phyloP scores from a whole-genome alignment of 2,113 vertebrate species.

The Cynopterus brachyotis region DNA sequence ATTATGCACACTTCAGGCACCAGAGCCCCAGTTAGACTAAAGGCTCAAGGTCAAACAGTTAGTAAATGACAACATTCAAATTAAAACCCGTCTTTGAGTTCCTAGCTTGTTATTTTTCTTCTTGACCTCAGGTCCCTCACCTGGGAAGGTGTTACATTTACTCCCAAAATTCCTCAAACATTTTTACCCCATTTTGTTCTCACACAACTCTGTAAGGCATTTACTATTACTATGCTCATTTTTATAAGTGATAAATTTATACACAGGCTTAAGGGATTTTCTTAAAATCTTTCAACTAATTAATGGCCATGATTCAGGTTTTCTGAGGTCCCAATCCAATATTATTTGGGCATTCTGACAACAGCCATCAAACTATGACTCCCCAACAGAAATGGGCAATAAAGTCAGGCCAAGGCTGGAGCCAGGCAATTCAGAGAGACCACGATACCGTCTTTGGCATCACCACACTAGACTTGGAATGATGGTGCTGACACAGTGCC shows the following conservation, averaged over 20 bases:
- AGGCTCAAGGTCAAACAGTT: background rate
- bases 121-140: background rate
- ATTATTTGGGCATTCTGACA: background rate
- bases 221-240: background rate
- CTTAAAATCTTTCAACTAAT: slow-evolving; percentile 30
- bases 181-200: background rate
- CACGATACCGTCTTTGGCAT: slow-evolving; percentile 3
- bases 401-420: background rate
- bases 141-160: background rate
- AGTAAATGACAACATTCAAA: background rate
- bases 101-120: background rate
- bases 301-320: background rate
- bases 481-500: background rate
- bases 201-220: background rate
- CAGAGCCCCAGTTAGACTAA: background rate
- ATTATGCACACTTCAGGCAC: background rate
- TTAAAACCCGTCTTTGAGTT: background rate
- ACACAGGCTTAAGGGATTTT: slow-evolving; percentile 17
- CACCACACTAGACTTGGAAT: background rate
- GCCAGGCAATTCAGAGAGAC: background rate
- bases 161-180: background rate
- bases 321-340: background rate
- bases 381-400: background rate
- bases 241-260: slow-evolving; percentile 25
- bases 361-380: background rate